Base-by-base conservation (phyloP, 2,797 vertebrate species). In the Delichon dasypus region DNA sequence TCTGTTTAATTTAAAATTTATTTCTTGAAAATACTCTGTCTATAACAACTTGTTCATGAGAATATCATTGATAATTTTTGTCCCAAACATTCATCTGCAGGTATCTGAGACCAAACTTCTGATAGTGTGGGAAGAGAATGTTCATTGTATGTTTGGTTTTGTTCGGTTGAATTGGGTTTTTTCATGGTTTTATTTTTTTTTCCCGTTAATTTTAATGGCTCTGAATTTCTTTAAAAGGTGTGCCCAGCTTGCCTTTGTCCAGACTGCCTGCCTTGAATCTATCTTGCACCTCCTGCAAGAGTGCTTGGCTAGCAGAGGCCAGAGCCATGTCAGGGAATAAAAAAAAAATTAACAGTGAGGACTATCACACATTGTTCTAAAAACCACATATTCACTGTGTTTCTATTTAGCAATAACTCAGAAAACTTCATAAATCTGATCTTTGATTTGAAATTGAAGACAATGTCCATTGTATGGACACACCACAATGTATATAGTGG, bases 181-280 rank as follows among this genome's bases (percentile, higher is more conserved):
- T 23, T n/a, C n/a, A n/a, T n/a, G n/a, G n/a, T n/a, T 30, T 2
- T 1, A 5, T 2, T 14, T 3, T 14, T 11, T 21, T 14, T 2
- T 6, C 10, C 38, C 38, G 22, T 51, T 66, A 6, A 44, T 85
- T 87, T 85, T 62, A 60, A 85, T 66, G 40, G 2, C 25, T 36
- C 5, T 48, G 40, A 73, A 88, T 58, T 70, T 7, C 10, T 92
- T 68, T 79, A 19, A 92, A 93, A 89, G 10, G 18, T 88, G 21
- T 20, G 5, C 18, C 38, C 23, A 83, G 3, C 7, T 30, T 7
- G 2, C 9, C 29, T 88, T 80, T 90, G 7, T 78, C 73, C 20
- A 62, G 34, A 19, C 16, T 88, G 22, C 26, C 58, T 81, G 38
- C 34, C 27, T 48, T 40, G 18, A 55, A 32, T 50, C 38, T 64